Base-by-base conservation (phyloP, 1,140 invertebrate genomes). In the Drosophila funebris region DNA sequence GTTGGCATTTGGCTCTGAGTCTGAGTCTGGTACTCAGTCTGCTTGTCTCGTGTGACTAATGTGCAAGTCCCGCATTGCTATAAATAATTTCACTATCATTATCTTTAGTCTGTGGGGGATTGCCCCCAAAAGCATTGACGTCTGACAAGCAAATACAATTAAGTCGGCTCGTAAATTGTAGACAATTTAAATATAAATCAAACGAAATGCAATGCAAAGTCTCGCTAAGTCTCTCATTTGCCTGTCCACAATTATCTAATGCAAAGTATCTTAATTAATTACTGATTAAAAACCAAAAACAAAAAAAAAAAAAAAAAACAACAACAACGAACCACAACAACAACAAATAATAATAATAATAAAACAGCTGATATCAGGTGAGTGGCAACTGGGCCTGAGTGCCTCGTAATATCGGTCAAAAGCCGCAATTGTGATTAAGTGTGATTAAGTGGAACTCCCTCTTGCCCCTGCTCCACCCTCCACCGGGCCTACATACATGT, bases 231-330 rank as follows among this genome's bases (percentile, higher is more conserved):
- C 52, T 29, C 57, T 24, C 13, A 33, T 53, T 31, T 29, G 62
- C 44, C 69, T 82, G 82, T 87, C 82, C n/a, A 64, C 70, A 78
- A 37, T 79, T 73, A 83, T 88, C 79, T 77, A 79, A 58, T 57
- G 54, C 68, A 88, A 88, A 88, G 78, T 88, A 88, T 88, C 83
- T 88, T 88, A 88, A 88, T 88, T 88, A 88, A 79, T 88, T 78
- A 79, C 78, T 83, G 83, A 88, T 88, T 88, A 68, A 43, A 24
- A 31, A 13, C 41, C 22, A 24, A 58, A 39, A 33, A 54, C 6
- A 54, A 73, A 36, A 71, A 63, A 50, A 29, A 36, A 71, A 63
- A 50, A 29, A 68, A 43, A 24, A 31, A 13, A 48, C 22, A 24
- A 58, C 33, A 33, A 54, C 6, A 54, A 73, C n/a, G n/a, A n/a